A percentile compares a stretch with the other conserved stretches of the same genome.
phyloP scores from a whole-genome alignment of 2,888 invertebrate genomes.

The Drosophila helvetica region DNA sequence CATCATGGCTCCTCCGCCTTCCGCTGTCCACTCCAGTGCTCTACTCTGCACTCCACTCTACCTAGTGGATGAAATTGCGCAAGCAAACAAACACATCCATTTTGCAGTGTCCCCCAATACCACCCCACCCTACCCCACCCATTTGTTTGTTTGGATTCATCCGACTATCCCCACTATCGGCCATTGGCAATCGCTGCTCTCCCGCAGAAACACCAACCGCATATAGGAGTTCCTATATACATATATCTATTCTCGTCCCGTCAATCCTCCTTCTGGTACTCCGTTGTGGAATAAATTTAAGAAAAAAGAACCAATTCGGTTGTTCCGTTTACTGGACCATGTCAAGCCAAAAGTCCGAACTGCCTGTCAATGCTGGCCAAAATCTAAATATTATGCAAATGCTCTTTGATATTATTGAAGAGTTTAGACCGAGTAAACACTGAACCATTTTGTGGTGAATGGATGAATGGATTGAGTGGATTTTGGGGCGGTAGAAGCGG shows the following conservation, averaged over 20 bases:
- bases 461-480: conserved; percentile 11
- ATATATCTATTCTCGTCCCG: conserved; percentile 8
- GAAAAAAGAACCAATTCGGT: conserved; percentile 21
- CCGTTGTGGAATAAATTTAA: conserved; percentile 33
- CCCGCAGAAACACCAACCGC: conserved; percentile 2
- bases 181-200: conserved; percentile 31
- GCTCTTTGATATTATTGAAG: conserved; percentile 42
- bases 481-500: not conserved
- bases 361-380: conserved; percentile 29
- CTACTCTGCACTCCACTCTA: conserved; percentile 15
- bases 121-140: not conserved
- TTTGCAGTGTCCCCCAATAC: conserved; percentile 10
- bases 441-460: conserved; percentile 36
- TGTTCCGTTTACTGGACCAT: conserved; percentile 35
- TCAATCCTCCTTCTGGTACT: conserved; percentile 3
- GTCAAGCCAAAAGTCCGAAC: conserved; percentile 37
- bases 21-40: not conserved
- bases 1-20: conserved; percentile 14
- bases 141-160: conserved; percentile 31
- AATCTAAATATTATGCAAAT: conserved; percentile 45
- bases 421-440: conserved; percentile 35
- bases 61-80: conserved; percentile 57
- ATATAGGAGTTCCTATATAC: conserved; percentile 7
- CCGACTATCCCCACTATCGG: conserved; percentile 44
- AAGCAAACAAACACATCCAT: conserved; percentile 64